phyloP scores from a whole-genome alignment of 30 jellyfish, hydroid and myxozoan genomes.

The Aurelia coerulea region DNA sequence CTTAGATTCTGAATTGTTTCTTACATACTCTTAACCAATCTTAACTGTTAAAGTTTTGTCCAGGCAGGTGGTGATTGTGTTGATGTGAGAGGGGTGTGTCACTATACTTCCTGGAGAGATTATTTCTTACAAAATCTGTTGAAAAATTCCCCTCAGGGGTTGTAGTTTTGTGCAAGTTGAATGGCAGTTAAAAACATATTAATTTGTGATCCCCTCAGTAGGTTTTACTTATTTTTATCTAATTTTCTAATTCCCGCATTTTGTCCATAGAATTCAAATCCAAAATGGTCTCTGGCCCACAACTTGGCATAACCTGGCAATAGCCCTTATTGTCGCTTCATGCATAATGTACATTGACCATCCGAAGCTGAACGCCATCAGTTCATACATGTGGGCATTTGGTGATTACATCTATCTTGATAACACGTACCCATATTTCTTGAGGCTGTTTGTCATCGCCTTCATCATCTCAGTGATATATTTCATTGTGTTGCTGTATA shows the following conservation, averaged over 20 bases:
- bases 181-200: too few species aligned
- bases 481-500: constrained; percentile 83
- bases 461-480: constrained; percentile 73
- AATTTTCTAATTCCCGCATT: not conserved
- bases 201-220: too few species aligned
- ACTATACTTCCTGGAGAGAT: too few species aligned
- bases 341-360: constrained; percentile 86
- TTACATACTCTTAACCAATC: too few species aligned
- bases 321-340: constrained; percentile 73
- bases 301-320: constrained; percentile 90
- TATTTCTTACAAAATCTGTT: too few species aligned
- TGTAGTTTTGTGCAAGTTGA: too few species aligned
- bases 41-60: too few species aligned
- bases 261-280: constrained; percentile 76
- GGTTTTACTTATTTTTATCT: too few species aligned
- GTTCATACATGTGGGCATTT: constrained; percentile 82
- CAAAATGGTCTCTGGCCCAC: constrained; percentile 97
- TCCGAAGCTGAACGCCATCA: constrained; percentile 81
- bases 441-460: constrained; percentile 75
- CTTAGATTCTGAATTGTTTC: too few species aligned
- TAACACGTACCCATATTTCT: constrained; percentile 79
- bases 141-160: too few species aligned
- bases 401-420: constrained; percentile 81
- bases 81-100: too few species aligned
- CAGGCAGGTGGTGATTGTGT: too few species aligned